phyloP scores from a whole-genome alignment of 2,888 invertebrate genomes.

The Melikaiella ostensackeni region DNA sequence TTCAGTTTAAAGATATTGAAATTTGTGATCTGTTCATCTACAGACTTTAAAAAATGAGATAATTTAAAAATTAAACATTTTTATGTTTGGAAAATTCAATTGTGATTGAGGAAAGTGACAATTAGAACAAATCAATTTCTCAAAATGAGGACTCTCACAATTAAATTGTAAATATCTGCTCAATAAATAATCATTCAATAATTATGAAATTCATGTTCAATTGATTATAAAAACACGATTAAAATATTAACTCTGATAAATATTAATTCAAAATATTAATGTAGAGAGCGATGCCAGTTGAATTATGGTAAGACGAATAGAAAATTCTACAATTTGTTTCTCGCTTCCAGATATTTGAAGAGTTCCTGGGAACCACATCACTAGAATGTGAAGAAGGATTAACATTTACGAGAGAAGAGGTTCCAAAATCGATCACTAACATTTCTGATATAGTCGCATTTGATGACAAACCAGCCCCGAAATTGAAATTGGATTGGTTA shows the following conservation, averaged over 20 bases:
- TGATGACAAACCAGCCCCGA: conserved; percentile 49
- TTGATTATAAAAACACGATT: not conserved
- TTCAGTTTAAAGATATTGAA: too few species aligned
- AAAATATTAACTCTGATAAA: conserved; percentile 7
- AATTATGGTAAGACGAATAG: not conserved
- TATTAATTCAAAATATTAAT: not conserved
- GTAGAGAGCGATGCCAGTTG: conserved; percentile 39
- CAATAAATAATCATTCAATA: too few species aligned
- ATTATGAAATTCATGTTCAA: not conserved
- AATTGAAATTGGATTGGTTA: conserved; percentile 65
- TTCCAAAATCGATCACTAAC: conserved; percentile 46
- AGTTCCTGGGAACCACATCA: conserved; percentile 33
- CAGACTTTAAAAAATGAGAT: too few species aligned
- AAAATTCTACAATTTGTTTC: conserved; percentile 8
- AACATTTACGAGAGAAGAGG: conserved; percentile 20
- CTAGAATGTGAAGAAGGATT: conserved; percentile 23
- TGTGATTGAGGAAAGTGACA: too few species aligned
- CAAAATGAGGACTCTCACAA: too few species aligned
- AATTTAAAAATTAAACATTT: too few species aligned
- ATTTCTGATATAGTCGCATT: conserved; percentile 40
- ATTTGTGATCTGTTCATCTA: too few species aligned
- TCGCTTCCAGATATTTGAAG: conserved; percentile 46
- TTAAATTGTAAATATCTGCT: too few species aligned
- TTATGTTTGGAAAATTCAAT: too few species aligned
- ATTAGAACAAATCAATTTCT: too few species aligned